Conservation (phyloP, 2,797 vertebrate genomes). For the Acipenser oxyrinchus region DNA sequence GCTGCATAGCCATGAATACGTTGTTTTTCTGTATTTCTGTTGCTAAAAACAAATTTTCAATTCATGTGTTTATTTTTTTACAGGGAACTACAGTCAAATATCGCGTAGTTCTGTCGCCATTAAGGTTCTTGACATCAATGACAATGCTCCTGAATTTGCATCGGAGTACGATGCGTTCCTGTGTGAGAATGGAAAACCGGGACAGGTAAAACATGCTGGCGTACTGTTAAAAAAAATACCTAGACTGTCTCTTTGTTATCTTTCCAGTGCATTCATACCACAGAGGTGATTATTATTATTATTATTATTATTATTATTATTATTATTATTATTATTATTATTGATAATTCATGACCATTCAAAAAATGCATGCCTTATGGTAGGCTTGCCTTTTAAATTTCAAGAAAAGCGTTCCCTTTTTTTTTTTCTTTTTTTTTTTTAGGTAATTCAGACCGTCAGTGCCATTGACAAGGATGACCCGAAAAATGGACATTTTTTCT, state of each 20-base stretch:
- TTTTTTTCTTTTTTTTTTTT: slow-evolving; percentile 31
- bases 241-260: too few relatives aligned
- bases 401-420: slow-evolving; percentile 17
- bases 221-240: not conserved
- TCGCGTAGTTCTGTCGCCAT: slow-evolving; percentile 87
- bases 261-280: too few relatives aligned
- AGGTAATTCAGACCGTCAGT: slow-evolving; percentile 95
- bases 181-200: slow-evolving; percentile 94
- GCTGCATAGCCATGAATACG: slow-evolving; percentile 10
- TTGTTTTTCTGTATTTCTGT: slow-evolving; percentile 10
- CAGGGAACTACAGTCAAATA: slow-evolving; percentile 96
- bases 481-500: slow-evolving; percentile 87
- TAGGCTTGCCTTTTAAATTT: not conserved
- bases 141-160: slow-evolving; percentile 94
- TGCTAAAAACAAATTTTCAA: slow-evolving; percentile 2
- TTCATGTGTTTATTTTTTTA: slow-evolving; percentile 39
- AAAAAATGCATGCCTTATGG: not conserved
- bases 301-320: not conserved
- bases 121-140: slow-evolving; percentile 94
- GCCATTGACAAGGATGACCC: slow-evolving; percentile 93
- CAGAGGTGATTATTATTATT: too few relatives aligned
- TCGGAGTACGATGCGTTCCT: slow-evolving; percentile 86
- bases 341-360: not conserved
- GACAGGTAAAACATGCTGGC: slow-evolving; percentile 69
- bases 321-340: not conserved